Percentiles rank a stretch among this genome's conserved stretches.
These are phyloP conservation scores for Hedya salicella DNA, from an alignment of 2,888 invertebrate genomes.

Conservation along the genomic window DNA sequence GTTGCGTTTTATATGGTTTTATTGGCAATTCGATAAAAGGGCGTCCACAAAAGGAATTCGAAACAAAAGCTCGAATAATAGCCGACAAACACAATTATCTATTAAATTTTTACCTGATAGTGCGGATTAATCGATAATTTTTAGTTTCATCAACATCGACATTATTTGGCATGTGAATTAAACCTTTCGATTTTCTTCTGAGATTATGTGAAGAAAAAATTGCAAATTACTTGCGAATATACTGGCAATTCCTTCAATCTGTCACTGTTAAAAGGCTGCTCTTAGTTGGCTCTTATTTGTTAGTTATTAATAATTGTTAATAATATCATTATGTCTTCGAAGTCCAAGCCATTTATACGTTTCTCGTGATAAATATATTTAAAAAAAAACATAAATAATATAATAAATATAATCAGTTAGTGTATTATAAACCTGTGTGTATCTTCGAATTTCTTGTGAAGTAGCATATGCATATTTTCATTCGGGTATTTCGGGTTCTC, in stretches of 20 bases:
- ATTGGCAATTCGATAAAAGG: too few relatives aligned
- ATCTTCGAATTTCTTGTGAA: neutral
- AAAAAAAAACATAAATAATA: neutral
- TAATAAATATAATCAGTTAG: neutral
- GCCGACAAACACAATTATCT: too few relatives aligned
- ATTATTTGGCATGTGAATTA: too few relatives aligned
- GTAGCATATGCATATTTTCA: constrained; percentile 3
- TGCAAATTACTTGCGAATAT: neutral
- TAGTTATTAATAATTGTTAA: constrained; percentile 5
- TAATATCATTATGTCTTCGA: too few relatives aligned
- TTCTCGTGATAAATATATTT: neutral
- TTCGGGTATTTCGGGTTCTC: constrained; percentile 15
- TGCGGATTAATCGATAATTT: too few relatives aligned
- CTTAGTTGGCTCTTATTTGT: neutral
- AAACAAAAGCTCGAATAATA: too few relatives aligned
- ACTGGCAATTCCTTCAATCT: constrained; percentile 15
- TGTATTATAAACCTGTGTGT: constrained; percentile 1
- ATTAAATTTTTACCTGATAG: too few relatives aligned
- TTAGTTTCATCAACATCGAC: too few relatives aligned
- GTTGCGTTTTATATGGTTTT: too few relatives aligned
- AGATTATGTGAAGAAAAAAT: neutral
- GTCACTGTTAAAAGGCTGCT: constrained; percentile 16
- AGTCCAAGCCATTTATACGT: neutral
- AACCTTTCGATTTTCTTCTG: neutral
- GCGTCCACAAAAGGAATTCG: too few relatives aligned